These are phyloP conservation scores for Cisticola juncidis DNA, from an alignment of 2,113 vertebrate species.

Conservation along the genomic window DNA sequence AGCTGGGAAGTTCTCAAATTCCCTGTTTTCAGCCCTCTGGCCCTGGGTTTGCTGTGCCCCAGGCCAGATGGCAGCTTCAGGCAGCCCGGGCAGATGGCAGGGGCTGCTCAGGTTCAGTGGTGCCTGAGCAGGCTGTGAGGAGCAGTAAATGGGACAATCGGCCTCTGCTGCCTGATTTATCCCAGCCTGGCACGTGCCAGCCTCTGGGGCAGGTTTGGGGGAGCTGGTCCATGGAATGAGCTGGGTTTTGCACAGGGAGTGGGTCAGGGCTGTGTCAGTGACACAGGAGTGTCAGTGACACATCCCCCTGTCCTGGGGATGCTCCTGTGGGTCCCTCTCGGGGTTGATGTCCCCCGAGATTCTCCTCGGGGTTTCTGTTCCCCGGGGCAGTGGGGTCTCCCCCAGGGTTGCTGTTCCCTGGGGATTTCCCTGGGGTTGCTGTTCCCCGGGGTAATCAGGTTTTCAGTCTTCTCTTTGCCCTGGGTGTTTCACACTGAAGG, in stretches of 20 bases:
- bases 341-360: too few relatives aligned
- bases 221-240: background rate
- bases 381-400: too few relatives aligned
- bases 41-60: background rate
- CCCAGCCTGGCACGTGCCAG: background rate
- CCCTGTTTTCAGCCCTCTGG: background rate
- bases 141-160: background rate
- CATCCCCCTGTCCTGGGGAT: background rate
- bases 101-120: background rate
- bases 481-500: too few relatives aligned
- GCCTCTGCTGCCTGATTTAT: conserved; percentile 30
- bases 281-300: too few relatives aligned
- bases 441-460: too few relatives aligned
- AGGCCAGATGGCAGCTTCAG: conserved; percentile 54
- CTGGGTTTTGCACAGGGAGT: background rate
- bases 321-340: too few relatives aligned
- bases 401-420: too few relatives aligned
- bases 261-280: rapidly evolving
- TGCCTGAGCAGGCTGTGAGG: background rate
- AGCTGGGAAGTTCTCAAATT: conserved; percentile 8
- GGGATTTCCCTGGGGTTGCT: too few relatives aligned
- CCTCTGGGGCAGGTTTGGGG: background rate
- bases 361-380: too few relatives aligned
- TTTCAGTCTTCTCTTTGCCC: too few relatives aligned
- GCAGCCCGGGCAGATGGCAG: conserved; percentile 44